Base-by-base conservation (phyloP, 2,797 vertebrate genomes). In the Gadopsis marmoratus region DNA sequence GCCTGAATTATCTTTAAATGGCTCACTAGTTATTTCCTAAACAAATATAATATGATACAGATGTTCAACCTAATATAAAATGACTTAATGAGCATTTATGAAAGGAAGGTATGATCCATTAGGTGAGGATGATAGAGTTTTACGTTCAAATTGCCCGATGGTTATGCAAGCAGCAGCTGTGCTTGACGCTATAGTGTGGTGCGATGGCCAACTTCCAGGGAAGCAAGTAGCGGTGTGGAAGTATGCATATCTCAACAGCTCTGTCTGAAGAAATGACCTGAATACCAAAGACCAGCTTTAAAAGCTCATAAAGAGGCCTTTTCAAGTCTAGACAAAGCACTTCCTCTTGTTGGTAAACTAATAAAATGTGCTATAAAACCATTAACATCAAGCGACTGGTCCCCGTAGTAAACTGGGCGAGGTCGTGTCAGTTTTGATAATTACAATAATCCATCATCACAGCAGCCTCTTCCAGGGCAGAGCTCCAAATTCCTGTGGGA, bases 291-390 rank as follows among this genome's bases (percentile, higher is more conserved):
- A 89, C 73, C 77, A 60, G 89, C 87, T 92, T 91, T 85, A 84
- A 91, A n/a, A n/a, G n/a, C 92, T 93, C 91, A 88, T 95, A 95
- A 95, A 95, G 75, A 82, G 33, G 77, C 80, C 80, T 84, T 92
- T 94, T 92, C 84, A 93, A 91, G 95, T 96, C 95, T 96, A 95
- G 94, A 95, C 95, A 92, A 91, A 94, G 93, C 89, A 90, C 89
- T 95, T 95, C 94, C 94, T 93, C 91, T 94, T 94, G 94, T 94
- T 95, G 93, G 93, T 94, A 94, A 95, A 94, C 94, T 93, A 93
- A 93, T 96, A 95, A 96, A 95, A 93, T 77, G 70, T 43, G 86
- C 93, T 85, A 85, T 94, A 91, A 95, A 95, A 84, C 88, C 88
- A 93, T 94, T 94, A 93, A 91, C 91, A 95, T 95, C 92, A 94